Conservation (phyloP, 2,888 invertebrate species). For the Alloplasta piceator region DNA sequence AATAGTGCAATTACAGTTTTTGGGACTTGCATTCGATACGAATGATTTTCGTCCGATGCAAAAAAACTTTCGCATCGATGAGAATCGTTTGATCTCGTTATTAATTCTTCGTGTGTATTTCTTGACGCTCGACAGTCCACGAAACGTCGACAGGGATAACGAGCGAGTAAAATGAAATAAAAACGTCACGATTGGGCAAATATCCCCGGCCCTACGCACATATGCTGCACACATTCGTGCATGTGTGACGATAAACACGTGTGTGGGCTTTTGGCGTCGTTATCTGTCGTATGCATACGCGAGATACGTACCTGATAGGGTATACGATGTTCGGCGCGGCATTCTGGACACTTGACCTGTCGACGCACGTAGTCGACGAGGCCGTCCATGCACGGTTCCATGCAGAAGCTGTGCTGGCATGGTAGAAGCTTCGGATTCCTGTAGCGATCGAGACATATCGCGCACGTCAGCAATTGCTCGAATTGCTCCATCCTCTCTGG, state of each 20-base stretch:
- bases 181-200: slow-evolving; percentile 4
- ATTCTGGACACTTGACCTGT: slow-evolving; percentile 99
- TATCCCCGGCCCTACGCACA: not conserved
- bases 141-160: slow-evolving; percentile 42
- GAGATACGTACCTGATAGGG: slow-evolving; percentile 93
- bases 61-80: no score
- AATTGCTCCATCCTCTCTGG: slow-evolving; percentile 93
- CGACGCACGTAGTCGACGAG: slow-evolving; percentile 96
- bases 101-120: slow-evolving; percentile 41
- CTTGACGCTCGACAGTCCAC: slow-evolving; percentile 32
- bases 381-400: slow-evolving; percentile 99
- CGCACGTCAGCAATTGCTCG: slow-evolving; percentile 98
- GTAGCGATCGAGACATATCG: slow-evolving; percentile 98
- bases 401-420: slow-evolving; percentile 99
- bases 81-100: not conserved
- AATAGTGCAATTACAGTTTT: no score
- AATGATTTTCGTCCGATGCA: no score
- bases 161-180: slow-evolving; percentile 4
- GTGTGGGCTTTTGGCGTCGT: not conserved
- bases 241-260: slow-evolving; percentile 9
- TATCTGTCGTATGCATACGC: slow-evolving; percentile 37
- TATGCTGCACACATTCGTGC: not conserved
- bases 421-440: slow-evolving; percentile 98
- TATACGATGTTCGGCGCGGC: slow-evolving; percentile 97
- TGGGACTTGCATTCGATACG: no score